Evolutionary conservation across 2,113 vertebrate genomes (phyloP), one percentile per base, ranked within the genome.

Genomic region (Paralichthys olivaceus): DNA sequence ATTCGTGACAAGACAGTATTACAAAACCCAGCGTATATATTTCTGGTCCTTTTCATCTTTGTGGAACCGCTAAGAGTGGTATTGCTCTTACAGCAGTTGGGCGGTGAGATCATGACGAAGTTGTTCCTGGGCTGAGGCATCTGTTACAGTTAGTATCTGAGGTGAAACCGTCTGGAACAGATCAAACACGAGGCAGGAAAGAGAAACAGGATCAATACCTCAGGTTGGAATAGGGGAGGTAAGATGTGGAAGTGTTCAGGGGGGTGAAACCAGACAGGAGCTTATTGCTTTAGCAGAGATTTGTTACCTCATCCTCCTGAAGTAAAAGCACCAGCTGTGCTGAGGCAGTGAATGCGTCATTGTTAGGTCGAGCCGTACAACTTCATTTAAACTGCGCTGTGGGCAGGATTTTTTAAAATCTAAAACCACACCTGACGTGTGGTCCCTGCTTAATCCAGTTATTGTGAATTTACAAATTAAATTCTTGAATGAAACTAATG

Each of bases 261-360:
- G 74, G 55, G 70, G 43, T 0, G n/a, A 22, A 55, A 29, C 55
- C 79, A 82, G 87, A 81, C 71, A 0, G 80, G 69, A 72, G 77
- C 56, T 90, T 88, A 91, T 92, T 78, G 70, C 82, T 92, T 89
- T 87, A 87, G 72, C 90, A 91, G 89, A 55, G 56, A 49, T 13
- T 80, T 66, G 55, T 90, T 88, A 90, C 89, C 77, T 87, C 90
- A 87, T 86, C 72, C 32, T 29, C 22, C 72, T 43, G 72, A 82
- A 64, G 84, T 83, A 57, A 89, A 87, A 87, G 74, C 85, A 90
- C 72, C 91, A 88, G 84, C 78, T 88, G 90, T 57, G 72, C 77
- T 9, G 78, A 64, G 72, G 75, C 63, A 64, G 57, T 65, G 71
- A 76, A 56, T 77, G 76, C 40, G 78, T 91, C 88, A 87, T 54